Base-by-base conservation (phyloP, 2,888 invertebrate genomes). In the Stenichneumon culpator region DNA sequence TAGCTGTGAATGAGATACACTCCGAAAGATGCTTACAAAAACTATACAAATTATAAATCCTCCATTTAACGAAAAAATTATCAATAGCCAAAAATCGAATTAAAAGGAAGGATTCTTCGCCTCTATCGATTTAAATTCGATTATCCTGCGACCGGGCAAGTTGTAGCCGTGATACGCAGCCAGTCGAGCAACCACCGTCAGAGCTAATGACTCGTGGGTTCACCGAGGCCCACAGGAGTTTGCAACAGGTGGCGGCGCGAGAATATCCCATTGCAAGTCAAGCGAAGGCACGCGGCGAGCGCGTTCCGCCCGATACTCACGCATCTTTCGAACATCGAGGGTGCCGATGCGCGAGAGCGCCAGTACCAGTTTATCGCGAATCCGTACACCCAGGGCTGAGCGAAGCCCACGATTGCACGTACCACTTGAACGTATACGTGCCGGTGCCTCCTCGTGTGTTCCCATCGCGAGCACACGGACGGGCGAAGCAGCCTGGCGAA, bases 201-300 rank as follows among this genome's bases (percentile, higher is more conserved):
- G 89, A 90, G 89, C 87, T 91, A 90, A 91, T 90, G 90, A 91
- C 86, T 90, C 90, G 88, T 83, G 83, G 87, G 84, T 79, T 82
- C 68, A 60, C 67, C 57, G 84, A 68, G 83, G 73, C 54, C 79
- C 78, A 32, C 67, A 54, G 6, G 32, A 19, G 14, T 68, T 39
- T 32, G 84, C 82, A 84, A 84, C 84, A 84, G 84, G 84, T 84
- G 82, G 81, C 70, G 70, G 77, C 70, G 77, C 65, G 82, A 68
- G 47, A 54, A 69, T 80, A 57, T 47, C 72, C 65, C 63, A 36
- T 67, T 68, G 74, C 50, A 74, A 79, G 74, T 73, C 74, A 73
- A 83, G 67, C 67, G 72, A 67, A 70, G 70, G 70, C 79, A 79
- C 79, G 79, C 72, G 72, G 79, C 52, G 36, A 70, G 47, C 19